Evolutionary conservation across 2,888 invertebrate species (phyloP), one percentile per base, ranked within the genome.

Genomic region (Argyresthia albistria): DNA sequence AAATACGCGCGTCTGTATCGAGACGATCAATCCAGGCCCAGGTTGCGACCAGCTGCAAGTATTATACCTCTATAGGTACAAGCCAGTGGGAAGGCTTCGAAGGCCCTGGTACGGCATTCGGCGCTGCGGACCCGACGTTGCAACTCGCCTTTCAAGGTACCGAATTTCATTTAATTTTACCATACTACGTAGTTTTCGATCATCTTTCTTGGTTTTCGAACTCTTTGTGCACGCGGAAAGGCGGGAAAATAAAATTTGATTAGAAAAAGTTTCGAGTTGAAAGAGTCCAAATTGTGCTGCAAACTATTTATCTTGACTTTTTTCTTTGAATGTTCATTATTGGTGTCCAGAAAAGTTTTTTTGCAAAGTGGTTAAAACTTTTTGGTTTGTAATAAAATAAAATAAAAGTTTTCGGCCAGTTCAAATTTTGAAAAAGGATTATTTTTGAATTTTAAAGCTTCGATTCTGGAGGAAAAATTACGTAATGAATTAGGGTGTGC

Each of bases 61-160:
- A 48, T 48, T 12, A 48, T 12, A 14, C 14, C 15, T 37, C 48
- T 48, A 36, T n/a, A 49, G 37, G 48, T 49, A 25, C 16, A 16
- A 37, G 16, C 16, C 12, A 39, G 25, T 15, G 43, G 50, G 42
- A 43, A 43, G 50, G 35, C 35, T 42, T 16, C 43, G 8, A 10
- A n/a, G 47, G n/a, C 46, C 57, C 62, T 72, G 70, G 81, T 61
- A 66, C 80, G 80, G 80, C 80, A 79, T 71, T 82, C 68, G 56
- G 68, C 72, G 67, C 61, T 66, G 68, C 63, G 69, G 69, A 62
- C 57, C 63, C 70, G 65, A 37, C 67, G 67, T 64, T 62, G 68
- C 62, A 63, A 62, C 71, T 65, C 78, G 80, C 70, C 4, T 10
- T 54, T 58, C 54, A 43, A 51, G 65, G 69, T 67, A 69, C 35